phyloP scores from a whole-genome alignment of 2,888 invertebrate species.

The Crematogaster levior region DNA sequence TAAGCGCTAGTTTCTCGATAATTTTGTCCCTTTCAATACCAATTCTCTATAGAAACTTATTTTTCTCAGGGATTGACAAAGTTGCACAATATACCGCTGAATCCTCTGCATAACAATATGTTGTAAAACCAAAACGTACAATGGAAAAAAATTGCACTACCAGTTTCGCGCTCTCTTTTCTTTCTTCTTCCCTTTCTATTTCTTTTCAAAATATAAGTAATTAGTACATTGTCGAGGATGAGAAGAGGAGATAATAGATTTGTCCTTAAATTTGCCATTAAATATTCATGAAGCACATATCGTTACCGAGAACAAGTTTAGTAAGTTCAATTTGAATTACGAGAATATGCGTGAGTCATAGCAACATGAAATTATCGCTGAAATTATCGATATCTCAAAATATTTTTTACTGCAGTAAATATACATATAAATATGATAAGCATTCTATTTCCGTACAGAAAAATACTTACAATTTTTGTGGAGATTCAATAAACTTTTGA shows the following conservation, averaged over 20 bases:
- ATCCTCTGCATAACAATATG: conserved; percentile 6
- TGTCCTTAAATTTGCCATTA: no score
- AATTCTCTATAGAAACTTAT: background rate
- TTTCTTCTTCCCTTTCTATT: no score
- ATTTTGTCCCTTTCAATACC: background rate
- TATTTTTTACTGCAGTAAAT: background rate
- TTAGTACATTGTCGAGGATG: no score
- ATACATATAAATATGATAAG: background rate
- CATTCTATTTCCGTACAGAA: background rate
- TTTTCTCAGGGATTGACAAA: background rate
- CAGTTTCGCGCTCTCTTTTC: background rate
- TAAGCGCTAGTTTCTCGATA: background rate
- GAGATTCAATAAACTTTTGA: background rate
- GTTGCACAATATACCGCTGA: background rate
- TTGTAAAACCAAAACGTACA: background rate
- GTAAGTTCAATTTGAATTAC: conserved; percentile 15
- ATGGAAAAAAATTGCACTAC: background rate
- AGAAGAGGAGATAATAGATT: background rate
- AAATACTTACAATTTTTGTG: background rate
- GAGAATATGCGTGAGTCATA: background rate
- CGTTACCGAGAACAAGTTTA: background rate
- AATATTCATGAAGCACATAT: conserved; percentile 29
- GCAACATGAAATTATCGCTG: no score
- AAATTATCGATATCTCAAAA: background rate
- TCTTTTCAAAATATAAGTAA: no score